A percentile compares a stretch with the other conserved stretches of the same genome.
Conservation (phyloP, 1,140 invertebrate genomes). For the Akabosia matsudoensis region DNA sequence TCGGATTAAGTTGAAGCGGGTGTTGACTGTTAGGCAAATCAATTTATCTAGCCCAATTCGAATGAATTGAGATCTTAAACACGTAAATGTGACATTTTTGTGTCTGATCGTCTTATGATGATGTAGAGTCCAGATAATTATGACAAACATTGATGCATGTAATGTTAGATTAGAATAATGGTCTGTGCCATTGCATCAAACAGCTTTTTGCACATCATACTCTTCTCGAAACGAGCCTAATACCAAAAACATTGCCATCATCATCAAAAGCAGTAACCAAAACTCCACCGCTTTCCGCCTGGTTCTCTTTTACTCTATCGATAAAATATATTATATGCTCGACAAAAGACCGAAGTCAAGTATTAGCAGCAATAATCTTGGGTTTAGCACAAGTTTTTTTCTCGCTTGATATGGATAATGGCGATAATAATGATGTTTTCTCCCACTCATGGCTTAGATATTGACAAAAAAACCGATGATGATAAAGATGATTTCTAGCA, state of each 20-base stretch:
- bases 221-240: background rate
- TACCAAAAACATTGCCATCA: background rate
- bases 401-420: background rate
- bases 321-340: background rate
- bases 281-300: background rate
- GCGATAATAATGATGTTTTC: constrained; percentile 12
- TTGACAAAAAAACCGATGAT: background rate
- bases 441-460: too few species aligned
- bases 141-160: too few species aligned
- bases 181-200: background rate
- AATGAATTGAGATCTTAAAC: too few species aligned
- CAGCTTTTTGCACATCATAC: background rate
- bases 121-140: too few species aligned
- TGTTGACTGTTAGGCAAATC: too few species aligned
- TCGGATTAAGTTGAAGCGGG: too few species aligned
- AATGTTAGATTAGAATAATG: too few species aligned
- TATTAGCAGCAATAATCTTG: background rate
- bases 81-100: too few species aligned
- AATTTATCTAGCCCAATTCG: too few species aligned
- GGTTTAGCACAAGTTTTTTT: background rate
- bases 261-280: background rate
- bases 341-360: background rate
- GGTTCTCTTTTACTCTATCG: background rate
- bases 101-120: too few species aligned
- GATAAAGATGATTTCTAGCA: background rate